phyloP scores from a whole-genome alignment of 2,797 vertebrate genomes.

The Leptoclinus maculatus region DNA sequence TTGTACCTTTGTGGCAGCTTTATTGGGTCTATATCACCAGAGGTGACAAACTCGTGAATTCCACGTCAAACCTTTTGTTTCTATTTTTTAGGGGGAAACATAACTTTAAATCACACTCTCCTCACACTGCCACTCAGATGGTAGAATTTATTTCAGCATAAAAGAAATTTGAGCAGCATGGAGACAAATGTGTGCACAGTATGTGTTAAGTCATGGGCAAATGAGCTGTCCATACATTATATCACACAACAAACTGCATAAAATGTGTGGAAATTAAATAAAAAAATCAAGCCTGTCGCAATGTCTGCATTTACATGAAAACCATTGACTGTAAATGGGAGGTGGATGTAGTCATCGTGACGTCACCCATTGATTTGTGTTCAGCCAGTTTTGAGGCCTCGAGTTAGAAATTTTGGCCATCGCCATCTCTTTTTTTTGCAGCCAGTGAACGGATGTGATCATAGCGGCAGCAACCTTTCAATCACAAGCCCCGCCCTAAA shows the following conservation, averaged over 20 bases:
- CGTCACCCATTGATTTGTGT: background rate
- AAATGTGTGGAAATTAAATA: conserved; percentile 8
- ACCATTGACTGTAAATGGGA: background rate
- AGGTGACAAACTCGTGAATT: conserved; percentile 24
- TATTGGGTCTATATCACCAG: conserved; percentile 20
- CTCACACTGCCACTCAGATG: conserved; percentile 6
- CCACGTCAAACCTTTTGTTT: conserved; percentile 19
- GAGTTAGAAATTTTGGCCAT: background rate
- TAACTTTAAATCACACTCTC: conserved; percentile 34
- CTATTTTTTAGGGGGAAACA: background rate
- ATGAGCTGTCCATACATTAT: background rate
- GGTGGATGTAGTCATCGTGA: background rate
- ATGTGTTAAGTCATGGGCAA: background rate
- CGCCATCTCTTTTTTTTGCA: too few species aligned
- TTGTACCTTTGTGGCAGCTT: conserved; percentile 36
- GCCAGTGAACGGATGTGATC: background rate
- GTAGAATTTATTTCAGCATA: conserved; percentile 19
- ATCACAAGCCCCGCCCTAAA: background rate
- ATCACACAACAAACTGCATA: conserved; percentile 19
- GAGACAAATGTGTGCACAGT: conserved; percentile 6
- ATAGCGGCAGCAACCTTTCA: background rate
- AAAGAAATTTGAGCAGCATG: conserved; percentile 11
- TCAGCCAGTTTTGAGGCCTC: background rate
- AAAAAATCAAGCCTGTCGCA: background rate
- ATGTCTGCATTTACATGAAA: background rate